Conservation (phyloP, 2,888 invertebrate species). For the Drosophila leonis region DNA sequence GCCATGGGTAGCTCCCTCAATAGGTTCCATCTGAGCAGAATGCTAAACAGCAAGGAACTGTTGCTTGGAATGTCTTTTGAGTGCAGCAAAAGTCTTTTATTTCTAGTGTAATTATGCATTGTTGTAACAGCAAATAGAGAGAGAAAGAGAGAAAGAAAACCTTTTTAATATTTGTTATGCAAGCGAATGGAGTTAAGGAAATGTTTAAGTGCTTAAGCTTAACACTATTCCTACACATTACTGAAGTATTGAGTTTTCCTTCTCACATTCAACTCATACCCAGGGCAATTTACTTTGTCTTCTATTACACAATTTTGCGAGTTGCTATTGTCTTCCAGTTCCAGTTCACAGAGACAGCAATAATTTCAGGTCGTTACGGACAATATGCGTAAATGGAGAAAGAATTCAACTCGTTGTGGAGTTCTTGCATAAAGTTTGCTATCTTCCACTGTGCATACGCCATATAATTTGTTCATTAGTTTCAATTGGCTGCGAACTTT, state of each 20-base stretch:
- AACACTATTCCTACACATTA: not conserved
- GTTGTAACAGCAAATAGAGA: not conserved
- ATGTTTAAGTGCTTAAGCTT: not conserved
- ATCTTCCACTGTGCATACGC: slow-evolving; percentile 25
- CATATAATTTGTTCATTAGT: slow-evolving; percentile 70
- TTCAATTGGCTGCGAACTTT: slow-evolving; percentile 67
- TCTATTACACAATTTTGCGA: slow-evolving; percentile 9
- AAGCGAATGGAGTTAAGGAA: not conserved
- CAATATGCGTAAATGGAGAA: slow-evolving; percentile 10
- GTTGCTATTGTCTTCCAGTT: not conserved
- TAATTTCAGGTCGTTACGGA: not conserved
- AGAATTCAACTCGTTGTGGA: slow-evolving; percentile 88
- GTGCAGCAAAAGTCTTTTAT: slow-evolving; percentile 23
- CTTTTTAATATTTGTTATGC: slow-evolving; percentile 9
- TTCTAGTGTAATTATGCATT: not conserved
- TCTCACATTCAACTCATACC: not conserved
- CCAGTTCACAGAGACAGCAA: slow-evolving; percentile 6
- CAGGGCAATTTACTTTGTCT: slow-evolving; percentile 12
- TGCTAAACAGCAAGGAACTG: slow-evolving; percentile 53
- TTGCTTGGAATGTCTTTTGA: slow-evolving; percentile 27
- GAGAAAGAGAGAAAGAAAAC: not conserved
- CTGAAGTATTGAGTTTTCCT: not conserved
- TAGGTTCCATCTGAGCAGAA: slow-evolving; percentile 53
- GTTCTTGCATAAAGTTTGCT: slow-evolving; percentile 42
- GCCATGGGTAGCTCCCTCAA: slow-evolving; percentile 21